Conservation (phyloP, 2,113 vertebrate genomes). For the Ptychochromis oligacanthus region DNA sequence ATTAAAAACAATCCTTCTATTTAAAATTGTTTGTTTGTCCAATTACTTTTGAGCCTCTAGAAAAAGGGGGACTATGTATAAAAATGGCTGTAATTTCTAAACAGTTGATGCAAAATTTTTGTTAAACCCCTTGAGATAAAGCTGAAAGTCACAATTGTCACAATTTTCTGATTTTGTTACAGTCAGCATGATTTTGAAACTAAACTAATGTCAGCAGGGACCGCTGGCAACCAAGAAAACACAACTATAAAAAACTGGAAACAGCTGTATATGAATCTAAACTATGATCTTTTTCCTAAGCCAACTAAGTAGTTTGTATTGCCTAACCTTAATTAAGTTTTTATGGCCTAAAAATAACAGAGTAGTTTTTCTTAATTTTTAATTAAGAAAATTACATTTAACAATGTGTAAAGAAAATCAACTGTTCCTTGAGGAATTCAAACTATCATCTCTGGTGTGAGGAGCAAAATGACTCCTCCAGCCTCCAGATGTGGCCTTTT, state of each 20-base stretch:
- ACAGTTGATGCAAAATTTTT: too few relatives aligned
- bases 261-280: accelerated
- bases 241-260: not conserved
- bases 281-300: not conserved
- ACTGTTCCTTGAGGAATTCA: not conserved
- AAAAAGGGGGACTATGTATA: too few relatives aligned
- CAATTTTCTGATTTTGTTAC: not conserved
- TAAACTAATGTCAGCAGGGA: accelerated
- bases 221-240: not conserved
- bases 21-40: too few relatives aligned
- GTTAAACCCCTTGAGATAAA: too few relatives aligned
- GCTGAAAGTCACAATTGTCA: too few relatives aligned
- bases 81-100: too few relatives aligned
- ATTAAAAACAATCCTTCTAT: too few relatives aligned
- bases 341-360: too few relatives aligned
- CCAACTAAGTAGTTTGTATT: not conserved
- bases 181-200: not conserved
- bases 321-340: too few relatives aligned
- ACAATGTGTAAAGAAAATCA: not conserved
- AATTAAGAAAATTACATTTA: not conserved
- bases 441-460: not conserved
- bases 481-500: not conserved
- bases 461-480: accelerated
- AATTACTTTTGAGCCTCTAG: too few relatives aligned
- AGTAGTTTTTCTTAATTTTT: not conserved